Evolutionary conservation across 2,797 vertebrate genomes (phyloP).

Genomic region (Hozukius guyotensis): DNA sequence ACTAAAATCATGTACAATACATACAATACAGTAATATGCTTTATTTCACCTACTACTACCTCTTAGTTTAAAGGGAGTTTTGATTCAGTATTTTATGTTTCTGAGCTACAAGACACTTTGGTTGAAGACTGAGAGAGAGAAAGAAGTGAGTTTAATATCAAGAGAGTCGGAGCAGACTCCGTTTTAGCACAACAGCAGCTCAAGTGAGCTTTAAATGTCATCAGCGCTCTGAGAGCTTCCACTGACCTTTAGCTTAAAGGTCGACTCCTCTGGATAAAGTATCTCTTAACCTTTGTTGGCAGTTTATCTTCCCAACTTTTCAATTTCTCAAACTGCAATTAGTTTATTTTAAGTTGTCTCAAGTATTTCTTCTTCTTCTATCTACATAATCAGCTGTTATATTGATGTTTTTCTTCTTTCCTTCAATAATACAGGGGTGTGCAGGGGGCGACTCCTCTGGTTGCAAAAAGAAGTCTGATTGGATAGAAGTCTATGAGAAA

Average conservation of each 20-base stretch:
- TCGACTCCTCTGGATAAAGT: slow-evolving; percentile 48
- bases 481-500: no score
- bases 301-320: background rate
- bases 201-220: slow-evolving; percentile 71
- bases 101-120: background rate
- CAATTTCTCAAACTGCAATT: no score
- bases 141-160: background rate
- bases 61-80: background rate
- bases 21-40: background rate
- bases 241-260: slow-evolving; percentile 77
- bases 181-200: slow-evolving; percentile 21
- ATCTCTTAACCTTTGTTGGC: slow-evolving; percentile 20
- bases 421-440: no score
- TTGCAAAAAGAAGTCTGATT: no score
- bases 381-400: no score
- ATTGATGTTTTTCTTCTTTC: no score
- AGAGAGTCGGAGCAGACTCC: background rate
- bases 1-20: background rate
- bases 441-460: no score
- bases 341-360: no score
- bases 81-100: no score
- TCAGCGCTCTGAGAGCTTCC: slow-evolving; percentile 10
- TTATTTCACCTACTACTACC: background rate
- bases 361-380: no score
- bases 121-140: background rate